These are phyloP conservation scores for Fulmarus glacialis DNA, from an alignment of 2,113 vertebrate species.

Conservation along the genomic window DNA sequence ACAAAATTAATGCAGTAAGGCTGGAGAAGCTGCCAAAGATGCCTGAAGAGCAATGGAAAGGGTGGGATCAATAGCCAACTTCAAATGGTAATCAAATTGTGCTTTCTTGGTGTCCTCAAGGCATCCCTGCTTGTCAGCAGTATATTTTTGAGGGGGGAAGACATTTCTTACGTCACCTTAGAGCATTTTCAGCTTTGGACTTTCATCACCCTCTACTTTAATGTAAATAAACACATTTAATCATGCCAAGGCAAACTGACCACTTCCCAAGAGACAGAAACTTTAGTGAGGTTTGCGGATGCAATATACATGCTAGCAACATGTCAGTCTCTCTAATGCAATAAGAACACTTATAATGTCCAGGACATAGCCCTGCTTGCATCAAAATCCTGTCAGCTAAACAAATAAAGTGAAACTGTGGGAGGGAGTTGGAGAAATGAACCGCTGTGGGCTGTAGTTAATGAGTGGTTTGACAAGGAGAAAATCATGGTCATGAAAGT, in stretches of 20 bases:
- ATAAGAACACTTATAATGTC: background rate
- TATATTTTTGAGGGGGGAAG: background rate
- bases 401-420: conserved; percentile 39
- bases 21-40: background rate
- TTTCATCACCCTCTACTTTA: background rate
- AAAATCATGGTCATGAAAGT: background rate
- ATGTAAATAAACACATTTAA: background rate
- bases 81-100: background rate
- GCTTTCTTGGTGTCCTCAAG: background rate
- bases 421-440: conserved; percentile 46
- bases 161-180: background rate
- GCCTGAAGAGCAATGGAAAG: background rate
- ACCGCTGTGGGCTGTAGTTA: conserved; percentile 41
- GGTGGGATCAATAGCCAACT: background rate
- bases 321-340: conserved; percentile 17
- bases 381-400: conserved; percentile 60
- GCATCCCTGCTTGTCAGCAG: background rate
- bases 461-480: conserved; percentile 13
- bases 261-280: conserved; percentile 26
- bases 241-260: conserved; percentile 29
- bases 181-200: background rate
- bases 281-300: background rate
- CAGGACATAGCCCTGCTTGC: background rate
- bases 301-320: background rate
- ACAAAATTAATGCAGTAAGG: background rate